Evolutionary conservation across 2,888 invertebrate species (phyloP).

Genomic region (Chymomyza amoena): DNA sequence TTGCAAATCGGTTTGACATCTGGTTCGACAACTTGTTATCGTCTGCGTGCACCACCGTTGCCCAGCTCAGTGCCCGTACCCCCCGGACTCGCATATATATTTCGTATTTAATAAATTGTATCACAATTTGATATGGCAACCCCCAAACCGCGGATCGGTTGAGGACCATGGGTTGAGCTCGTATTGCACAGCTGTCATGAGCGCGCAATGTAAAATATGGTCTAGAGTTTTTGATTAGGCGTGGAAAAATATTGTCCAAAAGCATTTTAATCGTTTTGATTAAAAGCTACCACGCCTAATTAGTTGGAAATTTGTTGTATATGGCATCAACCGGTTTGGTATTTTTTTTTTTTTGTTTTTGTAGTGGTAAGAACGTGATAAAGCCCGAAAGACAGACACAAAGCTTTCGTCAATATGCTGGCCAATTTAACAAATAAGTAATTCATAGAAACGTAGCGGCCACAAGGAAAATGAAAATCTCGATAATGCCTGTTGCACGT

Average conservation of each 20-base stretch:
- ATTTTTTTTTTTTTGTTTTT: background rate
- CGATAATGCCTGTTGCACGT: constrained; percentile 48
- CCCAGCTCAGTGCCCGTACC: constrained; percentile 1
- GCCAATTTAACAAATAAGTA: constrained; percentile 65
- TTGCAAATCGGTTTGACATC: constrained; percentile 75
- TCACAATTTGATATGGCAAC: constrained; percentile 70
- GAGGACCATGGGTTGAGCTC: constrained; percentile 1
- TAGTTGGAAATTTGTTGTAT: constrained; percentile 56
- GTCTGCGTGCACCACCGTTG: constrained; percentile 38
- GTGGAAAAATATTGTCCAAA: constrained; percentile 73
- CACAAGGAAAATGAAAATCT: constrained; percentile 59
- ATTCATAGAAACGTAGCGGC: constrained; percentile 60
- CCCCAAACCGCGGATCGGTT: constrained; percentile 37
- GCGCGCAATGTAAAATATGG: constrained; percentile 63
- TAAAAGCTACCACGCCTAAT: constrained; percentile 73
- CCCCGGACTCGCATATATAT: constrained; percentile 54
- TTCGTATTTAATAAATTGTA: constrained; percentile 73
- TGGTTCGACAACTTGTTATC: constrained; percentile 74
- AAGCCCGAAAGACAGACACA: background rate
- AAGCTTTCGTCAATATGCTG: constrained; percentile 61
- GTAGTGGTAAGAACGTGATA: background rate
- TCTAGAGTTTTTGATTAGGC: constrained; percentile 70
- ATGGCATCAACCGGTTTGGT: constrained; percentile 43
- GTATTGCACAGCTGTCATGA: constrained; percentile 63
- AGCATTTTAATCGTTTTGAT: constrained; percentile 72